Percentiles rank a stretch among this genome's conserved stretches.
phyloP scores from a whole-genome alignment of 2,113 vertebrate genomes.

The Lathamus discolor region DNA sequence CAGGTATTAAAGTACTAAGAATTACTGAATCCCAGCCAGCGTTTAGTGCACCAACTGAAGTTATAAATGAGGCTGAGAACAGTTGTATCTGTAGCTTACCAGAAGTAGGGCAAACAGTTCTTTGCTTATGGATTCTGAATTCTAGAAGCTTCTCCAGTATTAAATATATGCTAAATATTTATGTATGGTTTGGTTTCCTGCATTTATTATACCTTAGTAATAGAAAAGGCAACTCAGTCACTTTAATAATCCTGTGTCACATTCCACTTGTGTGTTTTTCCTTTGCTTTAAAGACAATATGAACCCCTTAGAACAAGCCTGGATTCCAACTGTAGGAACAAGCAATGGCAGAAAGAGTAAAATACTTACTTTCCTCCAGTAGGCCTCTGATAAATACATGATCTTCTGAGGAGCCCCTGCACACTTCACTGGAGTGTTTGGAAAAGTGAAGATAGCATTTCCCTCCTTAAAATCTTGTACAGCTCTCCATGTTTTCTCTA shows the following conservation, averaged over 20 bases:
- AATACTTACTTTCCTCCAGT: conserved; percentile 85
- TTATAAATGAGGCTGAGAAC: not conserved
- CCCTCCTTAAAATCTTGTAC: conserved; percentile 91
- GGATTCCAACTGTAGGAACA: not conserved
- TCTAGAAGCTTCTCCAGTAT: not conserved
- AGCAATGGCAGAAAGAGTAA: not conserved
- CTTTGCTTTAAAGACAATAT: not conserved
- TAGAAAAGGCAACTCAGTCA: not conserved
- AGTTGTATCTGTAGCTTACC: not conserved
- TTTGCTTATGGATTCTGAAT: not conserved
- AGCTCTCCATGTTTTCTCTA: conserved; percentile 95
- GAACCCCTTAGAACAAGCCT: not conserved
- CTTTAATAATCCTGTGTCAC: not conserved
- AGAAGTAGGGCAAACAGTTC: not conserved
- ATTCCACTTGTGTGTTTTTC: not conserved
- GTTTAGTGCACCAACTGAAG: not conserved
- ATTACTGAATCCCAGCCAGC: not conserved
- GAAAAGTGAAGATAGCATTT: conserved; percentile 92
- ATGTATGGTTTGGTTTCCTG: not conserved
- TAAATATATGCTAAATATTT: not conserved
- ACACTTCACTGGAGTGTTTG: conserved; percentile 94
- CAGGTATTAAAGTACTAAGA: not conserved
- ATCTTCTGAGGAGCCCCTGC: conserved; percentile 97
- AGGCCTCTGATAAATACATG: conserved; percentile 93
- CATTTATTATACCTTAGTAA: not conserved